Conservation (phyloP, 92 coral and sea anemone species). For the Porites lobata region DNA sequence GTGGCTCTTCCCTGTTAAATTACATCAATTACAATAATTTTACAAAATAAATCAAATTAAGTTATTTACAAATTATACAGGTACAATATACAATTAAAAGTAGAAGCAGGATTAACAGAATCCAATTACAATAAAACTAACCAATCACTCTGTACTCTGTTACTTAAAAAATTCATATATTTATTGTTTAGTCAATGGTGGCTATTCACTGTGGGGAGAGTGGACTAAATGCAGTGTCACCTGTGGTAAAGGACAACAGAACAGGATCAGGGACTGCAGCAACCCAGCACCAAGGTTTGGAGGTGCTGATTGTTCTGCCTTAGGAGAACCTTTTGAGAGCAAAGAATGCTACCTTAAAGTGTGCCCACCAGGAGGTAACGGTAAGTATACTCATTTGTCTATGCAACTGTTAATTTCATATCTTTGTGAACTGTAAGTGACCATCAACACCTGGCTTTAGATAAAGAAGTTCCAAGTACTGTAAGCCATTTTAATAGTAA, state of each 20-base stretch:
- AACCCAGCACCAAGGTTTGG: slow-evolving; percentile 91
- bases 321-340: slow-evolving; percentile 85
- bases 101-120: too few relatives aligned
- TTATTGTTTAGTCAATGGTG: slow-evolving; percentile 78
- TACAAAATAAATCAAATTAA: too few relatives aligned
- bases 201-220: slow-evolving; percentile 85
- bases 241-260: slow-evolving; percentile 85
- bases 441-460: background rate
- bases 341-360: slow-evolving; percentile 68
- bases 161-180: background rate
- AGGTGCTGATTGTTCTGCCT: slow-evolving; percentile 84
- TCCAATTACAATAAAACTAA: too few relatives aligned
- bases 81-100: too few relatives aligned
- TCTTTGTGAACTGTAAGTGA: background rate
- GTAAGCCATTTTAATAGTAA: too few relatives aligned
- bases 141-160: too few relatives aligned
- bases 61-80: too few relatives aligned
- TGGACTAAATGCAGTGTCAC: slow-evolving; percentile 89
- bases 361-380: slow-evolving; percentile 67
- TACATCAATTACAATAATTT: too few relatives aligned
- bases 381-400: background rate
- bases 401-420: background rate
- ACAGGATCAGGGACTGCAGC: slow-evolving; percentile 77
- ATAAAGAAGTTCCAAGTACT: too few relatives aligned
- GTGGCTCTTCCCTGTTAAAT: too few relatives aligned